These are phyloP conservation scores for Neoitamus cyanurus DNA, from an alignment of 2,888 invertebrate species.

Conservation along the genomic window DNA sequence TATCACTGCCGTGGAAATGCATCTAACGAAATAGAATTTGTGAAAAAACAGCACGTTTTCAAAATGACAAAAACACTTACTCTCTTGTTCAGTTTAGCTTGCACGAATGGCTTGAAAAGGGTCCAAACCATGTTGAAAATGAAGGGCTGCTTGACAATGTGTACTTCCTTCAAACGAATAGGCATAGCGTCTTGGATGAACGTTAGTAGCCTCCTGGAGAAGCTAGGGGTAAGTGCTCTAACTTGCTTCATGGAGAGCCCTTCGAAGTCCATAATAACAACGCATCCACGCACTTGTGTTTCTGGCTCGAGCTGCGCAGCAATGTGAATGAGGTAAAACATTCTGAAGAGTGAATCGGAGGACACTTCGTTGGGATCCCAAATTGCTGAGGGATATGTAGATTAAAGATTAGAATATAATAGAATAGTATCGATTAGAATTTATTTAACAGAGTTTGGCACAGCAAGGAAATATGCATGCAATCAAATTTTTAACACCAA, in stretches of 20 bases:
- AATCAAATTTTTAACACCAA: no score
- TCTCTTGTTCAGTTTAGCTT: conserved; percentile 80
- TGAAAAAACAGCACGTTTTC: not conserved
- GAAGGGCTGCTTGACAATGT: conserved; percentile 87
- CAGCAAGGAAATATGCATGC: no score
- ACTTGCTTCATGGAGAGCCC: conserved; percentile 81
- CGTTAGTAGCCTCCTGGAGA: conserved; percentile 79
- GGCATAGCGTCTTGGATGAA: conserved; percentile 93
- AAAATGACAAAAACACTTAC: conserved; percentile 67
- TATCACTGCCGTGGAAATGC: conserved; percentile 85
- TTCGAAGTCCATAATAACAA: conserved; percentile 86
- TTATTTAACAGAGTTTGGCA: no score
- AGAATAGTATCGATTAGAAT: no score
- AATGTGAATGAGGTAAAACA: conserved; percentile 83
- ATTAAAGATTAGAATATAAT: no score
- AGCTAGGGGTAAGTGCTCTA: conserved; percentile 75
- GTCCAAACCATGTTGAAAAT: conserved; percentile 87
- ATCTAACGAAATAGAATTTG: conserved; percentile 69
- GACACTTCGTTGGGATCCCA: conserved; percentile 82
- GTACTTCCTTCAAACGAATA: conserved; percentile 83
- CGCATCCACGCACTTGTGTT: conserved; percentile 82
- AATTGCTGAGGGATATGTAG: no score
- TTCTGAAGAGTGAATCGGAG: conserved; percentile 80
- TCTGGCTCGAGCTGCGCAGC: conserved; percentile 81
- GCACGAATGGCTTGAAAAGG: conserved; percentile 85